Evolutionary conservation across 2,113 vertebrate species (phyloP), one percentile per base, ranked within the genome.

Genomic region (Lagenorhynchus albirostris): DNA sequence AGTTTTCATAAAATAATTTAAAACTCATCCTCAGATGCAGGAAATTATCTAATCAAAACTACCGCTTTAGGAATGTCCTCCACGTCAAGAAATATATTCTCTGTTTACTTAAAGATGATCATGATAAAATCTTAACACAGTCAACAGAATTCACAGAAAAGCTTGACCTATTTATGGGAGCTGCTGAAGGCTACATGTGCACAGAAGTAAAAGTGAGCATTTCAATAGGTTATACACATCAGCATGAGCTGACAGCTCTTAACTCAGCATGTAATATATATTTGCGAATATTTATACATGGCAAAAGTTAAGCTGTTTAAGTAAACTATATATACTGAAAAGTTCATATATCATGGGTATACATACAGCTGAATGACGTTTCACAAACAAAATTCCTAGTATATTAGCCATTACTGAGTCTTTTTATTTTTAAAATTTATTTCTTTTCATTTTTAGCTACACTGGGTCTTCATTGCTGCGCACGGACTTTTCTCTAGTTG

Each of bases 91-190:
- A 62, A 82, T 81, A 67, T 7, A 68, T 62, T 47, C n/a, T 81
- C n/a, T 81, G 25, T 31, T 93, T 94, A 93, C 68, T 94, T 88
- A 92, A 89, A 94, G 29, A 65, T 76, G 31, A 85, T 36, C 12
- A 33, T 89, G 68, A 80, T 53, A 68, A 96, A 94, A 77, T 89
- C 53, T 60, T 76, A 84, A 74, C 44, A 93, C 8, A 76, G 87
- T 70, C 44, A 84, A 89, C 25, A 74, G 25, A 71, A 95, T 89
- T 82, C 29, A 86, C 47, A 68, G 47, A 62, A 89, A 62, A 67
- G 74, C 18, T 80, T 77, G 25, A 55, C 38, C 47, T 74, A 44
- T 63, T 44, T 77, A 81, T 1, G 8, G 25, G 14, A 62, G 21
- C 21, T 90, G 3, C 81, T 70, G n/a, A 94, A 68, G 62, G 25